Evolutionary conservation across 2,888 invertebrate species (phyloP), one percentile per base, ranked within the genome.

Genomic region (Papilio protenor): DNA sequence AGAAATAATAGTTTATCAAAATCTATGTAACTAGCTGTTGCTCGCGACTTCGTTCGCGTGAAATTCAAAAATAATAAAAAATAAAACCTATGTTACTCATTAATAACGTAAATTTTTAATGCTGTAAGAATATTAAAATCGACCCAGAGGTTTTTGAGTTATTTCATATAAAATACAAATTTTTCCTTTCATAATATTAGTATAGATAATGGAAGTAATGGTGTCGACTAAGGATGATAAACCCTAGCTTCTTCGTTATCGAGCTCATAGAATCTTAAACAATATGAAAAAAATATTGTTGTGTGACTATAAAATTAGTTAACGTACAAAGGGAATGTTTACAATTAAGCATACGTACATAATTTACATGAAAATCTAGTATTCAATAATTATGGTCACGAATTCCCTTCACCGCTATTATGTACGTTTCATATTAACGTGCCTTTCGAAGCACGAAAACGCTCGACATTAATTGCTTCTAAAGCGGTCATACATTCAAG

Each of bases 401-500:
- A 72, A 52, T 72, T 72, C 27, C 1, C 18, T 72, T 55, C 55
- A 55, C 4, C 52, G 52, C 33, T 55, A n/a, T 72, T 72, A 72
- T 72, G 72, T 55, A 52, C 72, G 72, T 45, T 45, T 52, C 52
- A 66, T 55, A 69, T 69, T 55, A 69, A 75, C 45, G 75, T 69
- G 52, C 69, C 55, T 55, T 69, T 55, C 40, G 75, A 66, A 75
- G 40, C 69, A 69, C 66, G 75, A 66, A 57, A 75, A 75, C 55
- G 75, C 40, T 55, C 55, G 66, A 75, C 66, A 75, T 75, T 75
- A 75, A 75, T 75, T 75, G 69, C 75, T 75, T 75, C 75, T 69
- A 69, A 75, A 75, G 69, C 55, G 75, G 75, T 75, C 75, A 75
- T 66, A 66, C 66, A 69, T 75, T 75, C 66, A 75, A 75, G 66